A percentile compares a stretch with the other conserved stretches of the same genome.
Conservation (phyloP, 2,888 invertebrate genomes). For the Lamproptera curius region DNA sequence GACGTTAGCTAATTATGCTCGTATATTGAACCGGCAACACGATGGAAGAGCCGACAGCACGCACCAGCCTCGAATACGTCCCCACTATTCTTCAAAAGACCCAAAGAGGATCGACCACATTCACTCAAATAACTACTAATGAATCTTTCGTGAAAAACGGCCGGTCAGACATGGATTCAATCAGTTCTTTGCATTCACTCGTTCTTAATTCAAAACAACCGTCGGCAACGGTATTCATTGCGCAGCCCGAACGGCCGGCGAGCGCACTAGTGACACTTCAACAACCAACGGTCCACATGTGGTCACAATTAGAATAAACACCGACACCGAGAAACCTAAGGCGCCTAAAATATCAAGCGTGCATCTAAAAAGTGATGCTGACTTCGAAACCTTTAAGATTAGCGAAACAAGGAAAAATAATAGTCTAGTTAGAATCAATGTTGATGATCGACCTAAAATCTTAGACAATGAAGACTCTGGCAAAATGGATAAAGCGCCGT, state of each 20-base stretch:
- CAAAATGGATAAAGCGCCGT: slow-evolving; percentile 69
- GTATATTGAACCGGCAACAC: slow-evolving; percentile 52
- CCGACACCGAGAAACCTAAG: slow-evolving; percentile 73
- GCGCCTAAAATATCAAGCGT: slow-evolving; percentile 71
- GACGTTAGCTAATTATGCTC: slow-evolving; percentile 69
- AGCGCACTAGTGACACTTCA: slow-evolving; percentile 61
- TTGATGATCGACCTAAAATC: slow-evolving; percentile 69
- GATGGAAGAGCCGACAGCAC: slow-evolving; percentile 76
- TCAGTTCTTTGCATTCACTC: slow-evolving; percentile 76
- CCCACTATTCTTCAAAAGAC: slow-evolving; percentile 79
- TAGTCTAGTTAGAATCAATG: slow-evolving; percentile 80
- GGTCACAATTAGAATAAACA: slow-evolving; percentile 84
- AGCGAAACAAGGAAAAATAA: slow-evolving; percentile 66
- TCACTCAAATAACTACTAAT: slow-evolving; percentile 65
- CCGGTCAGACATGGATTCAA: slow-evolving; percentile 51
- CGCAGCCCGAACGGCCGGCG: slow-evolving; percentile 70
- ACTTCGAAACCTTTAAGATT: slow-evolving; percentile 60
- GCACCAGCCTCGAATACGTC: slow-evolving; percentile 66
- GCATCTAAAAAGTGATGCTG: slow-evolving; percentile 68
- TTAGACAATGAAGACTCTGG: slow-evolving; percentile 70
- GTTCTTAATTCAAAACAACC: slow-evolving; percentile 75
- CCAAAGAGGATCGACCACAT: slow-evolving; percentile 63
- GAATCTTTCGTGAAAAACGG: slow-evolving; percentile 52
- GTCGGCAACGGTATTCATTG: slow-evolving; percentile 76
- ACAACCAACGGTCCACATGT: slow-evolving; percentile 77